A percentile compares a stretch with the other conserved stretches of the same genome.
phyloP scores from a whole-genome alignment of 92 coral and sea anemone genomes.

The Porites lobata region DNA sequence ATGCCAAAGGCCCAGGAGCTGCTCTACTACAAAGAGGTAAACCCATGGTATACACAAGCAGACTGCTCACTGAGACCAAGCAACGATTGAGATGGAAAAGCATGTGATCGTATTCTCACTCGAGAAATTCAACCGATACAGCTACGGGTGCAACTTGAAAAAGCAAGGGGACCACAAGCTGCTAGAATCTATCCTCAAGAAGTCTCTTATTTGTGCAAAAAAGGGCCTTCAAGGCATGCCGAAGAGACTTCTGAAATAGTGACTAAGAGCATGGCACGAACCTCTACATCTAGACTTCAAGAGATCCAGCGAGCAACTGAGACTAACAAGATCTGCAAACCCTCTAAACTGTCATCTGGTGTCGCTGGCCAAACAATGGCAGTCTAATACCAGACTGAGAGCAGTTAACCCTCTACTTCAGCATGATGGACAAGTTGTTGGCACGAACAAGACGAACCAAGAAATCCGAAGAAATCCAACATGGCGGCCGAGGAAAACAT shows the following conservation, averaged over 20 bases:
- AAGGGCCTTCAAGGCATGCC: too few relatives aligned
- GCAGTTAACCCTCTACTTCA: slow-evolving; percentile 51
- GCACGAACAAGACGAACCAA: too few relatives aligned
- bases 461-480: too few relatives aligned
- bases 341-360: slow-evolving; percentile 37
- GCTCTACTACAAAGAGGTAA: slow-evolving; percentile 59
- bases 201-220: slow-evolving; percentile 16
- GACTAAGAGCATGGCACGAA: neutral
- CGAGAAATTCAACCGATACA: too few relatives aligned
- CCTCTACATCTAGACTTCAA: slow-evolving; percentile 20
- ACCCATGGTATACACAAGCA: slow-evolving; percentile 54
- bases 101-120: too few relatives aligned
- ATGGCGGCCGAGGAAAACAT: too few relatives aligned
- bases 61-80: slow-evolving; percentile 48
- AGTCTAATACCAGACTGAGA: slow-evolving; percentile 8
- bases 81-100: neutral
- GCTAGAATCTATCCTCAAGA: neutral
- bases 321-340: slow-evolving; percentile 51
- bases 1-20: slow-evolving; percentile 60
- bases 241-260: too few relatives aligned
- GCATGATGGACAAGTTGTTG: slow-evolving; percentile 54
- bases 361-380: slow-evolving; percentile 64
- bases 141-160: too few relatives aligned
- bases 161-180: too few relatives aligned
- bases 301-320: slow-evolving; percentile 49